Base-by-base conservation (phyloP, 2,888 invertebrate genomes). In the Erebia epiphron region DNA sequence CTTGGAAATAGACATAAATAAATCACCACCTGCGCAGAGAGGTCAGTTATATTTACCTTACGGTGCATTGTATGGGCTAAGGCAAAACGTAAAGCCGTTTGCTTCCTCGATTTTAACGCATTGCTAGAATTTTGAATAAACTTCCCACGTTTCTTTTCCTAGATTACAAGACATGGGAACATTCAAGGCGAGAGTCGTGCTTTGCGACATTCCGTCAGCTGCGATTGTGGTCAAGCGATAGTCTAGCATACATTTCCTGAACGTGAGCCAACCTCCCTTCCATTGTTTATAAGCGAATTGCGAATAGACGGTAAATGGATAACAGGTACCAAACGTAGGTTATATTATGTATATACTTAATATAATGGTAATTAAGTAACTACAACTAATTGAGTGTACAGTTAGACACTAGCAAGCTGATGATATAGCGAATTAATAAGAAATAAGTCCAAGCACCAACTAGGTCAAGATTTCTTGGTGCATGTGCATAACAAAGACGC, bases 381-480 rank as follows among this genome's bases (percentile, higher is more conserved):
- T 11, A 35, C 9, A 56, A 65, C 14, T 9, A 60, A 65, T 14
- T 14, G 41, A 65, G 56, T 16, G 43, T 43, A n/a, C 5, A n/a
- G 1, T 61, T 58, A 50, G 58, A 62, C 70, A 70, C 68, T 73
- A 75, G 16, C 69, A 76, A 73, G 68, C 68, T 64, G 69, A 73
- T 75, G 67, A 75, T 71, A 73, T 67, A 77, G 71, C 73, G 80
- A 86, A 87, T 86, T 83, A 83, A 82, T 80, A 79, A 78, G 81
- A 86, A 87, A 85, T 83, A 84, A 79, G 79, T 74, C 78, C 73
- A 35, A 35, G 7, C 76, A 82, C 78, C 81, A 90, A 85, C 77
- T 86, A 79, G 91, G 90, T 90, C 91, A 91, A 89, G 89, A 86
- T 78, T 83, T 79, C 75, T 75, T 75, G 73, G 76, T 77, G 82